Evolutionary conservation across 2,797 vertebrate genomes (phyloP), one percentile per base, ranked within the genome.

Genomic region (Poecilia picta): DNA sequence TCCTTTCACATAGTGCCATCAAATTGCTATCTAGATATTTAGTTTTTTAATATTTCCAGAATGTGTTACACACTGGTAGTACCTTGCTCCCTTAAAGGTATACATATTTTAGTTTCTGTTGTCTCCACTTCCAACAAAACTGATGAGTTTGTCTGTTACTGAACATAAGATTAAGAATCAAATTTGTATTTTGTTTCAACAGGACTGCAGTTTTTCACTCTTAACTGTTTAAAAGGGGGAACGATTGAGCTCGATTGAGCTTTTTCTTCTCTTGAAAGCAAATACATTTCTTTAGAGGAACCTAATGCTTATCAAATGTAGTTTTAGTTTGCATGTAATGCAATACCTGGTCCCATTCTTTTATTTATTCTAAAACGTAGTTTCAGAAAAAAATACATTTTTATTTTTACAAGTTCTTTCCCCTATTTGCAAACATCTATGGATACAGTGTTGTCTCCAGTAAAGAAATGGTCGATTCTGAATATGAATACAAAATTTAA

Each of bases 401-500:
- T 1, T 7, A 0, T 18, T 7, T 49, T 49, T 49, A 49, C 47
- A 49, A 49, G 47, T 49, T 49, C 18, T 49, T 20, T 49, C 18
- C 47, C 18, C 16, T 49, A 49, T 20, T 49, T 49, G 18, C 47
- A 49, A 20, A 49, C 18, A 49, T 49, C 47, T 20, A 49, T 20
- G 18, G 47, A 49, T 49, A 18, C 47, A 20, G 47, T 64, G 8
- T 18, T 64, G 31, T 64, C 31, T 11, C 18, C 31, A 59, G 28
- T 62, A 28, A 72, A 66, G 59, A 28, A 12, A 28, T n/a, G 55
- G 12, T 12, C 12, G 7, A 18, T 62, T 66, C 62, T 31, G 4
- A 49, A 20, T 39, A 18, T 10, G 18, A 64, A 33, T 47, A 15
- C n/a, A 36, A 49, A 4, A 20, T 73, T 77, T 85, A 75, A 77